phyloP scores from a whole-genome alignment of 2,888 invertebrate genomes.

The Cinara cedri region DNA sequence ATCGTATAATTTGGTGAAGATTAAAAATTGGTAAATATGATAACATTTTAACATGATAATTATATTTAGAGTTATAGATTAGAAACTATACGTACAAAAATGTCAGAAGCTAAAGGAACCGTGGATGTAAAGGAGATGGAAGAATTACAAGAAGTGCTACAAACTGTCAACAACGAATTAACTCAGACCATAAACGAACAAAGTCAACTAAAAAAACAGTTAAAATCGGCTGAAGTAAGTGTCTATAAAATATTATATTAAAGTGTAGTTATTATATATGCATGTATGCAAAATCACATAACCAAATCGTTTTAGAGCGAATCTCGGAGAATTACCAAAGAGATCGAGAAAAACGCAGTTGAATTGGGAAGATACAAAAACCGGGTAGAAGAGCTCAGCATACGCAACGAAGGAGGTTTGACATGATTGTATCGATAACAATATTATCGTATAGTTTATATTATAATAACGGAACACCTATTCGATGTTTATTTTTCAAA shows the following conservation, averaged over 20 bases:
- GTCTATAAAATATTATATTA: not conserved
- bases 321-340: conserved; percentile 9
- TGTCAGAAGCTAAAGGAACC: conserved; percentile 55
- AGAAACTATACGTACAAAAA: conserved; percentile 57
- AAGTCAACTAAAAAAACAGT: conserved; percentile 57
- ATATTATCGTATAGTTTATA: too few relatives aligned
- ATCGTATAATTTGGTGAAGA: conserved; percentile 69
- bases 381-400: conserved; percentile 6
- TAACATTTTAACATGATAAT: too few relatives aligned
- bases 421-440: too few relatives aligned
- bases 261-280: too few relatives aligned
- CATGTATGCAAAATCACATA: not conserved
- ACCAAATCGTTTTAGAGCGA: conserved; percentile 32
- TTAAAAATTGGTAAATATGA: not conserved
- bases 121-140: conserved; percentile 52
- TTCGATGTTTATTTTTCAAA: conserved; percentile 64
- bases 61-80: conserved; percentile 58
- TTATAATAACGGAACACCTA: too few relatives aligned
- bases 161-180: conserved; percentile 58
- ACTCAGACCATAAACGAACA: conserved; percentile 54
- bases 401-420: conserved; percentile 33
- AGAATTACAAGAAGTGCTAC: conserved; percentile 51
- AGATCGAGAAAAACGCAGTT: conserved; percentile 65
- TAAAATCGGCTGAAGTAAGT: conserved; percentile 58
- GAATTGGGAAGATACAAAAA: conserved; percentile 66